Evolutionary conservation across 37 sponge, comb jelly and placozoan species (phyloP).

Genomic region (Eunapius fragilis): DNA sequence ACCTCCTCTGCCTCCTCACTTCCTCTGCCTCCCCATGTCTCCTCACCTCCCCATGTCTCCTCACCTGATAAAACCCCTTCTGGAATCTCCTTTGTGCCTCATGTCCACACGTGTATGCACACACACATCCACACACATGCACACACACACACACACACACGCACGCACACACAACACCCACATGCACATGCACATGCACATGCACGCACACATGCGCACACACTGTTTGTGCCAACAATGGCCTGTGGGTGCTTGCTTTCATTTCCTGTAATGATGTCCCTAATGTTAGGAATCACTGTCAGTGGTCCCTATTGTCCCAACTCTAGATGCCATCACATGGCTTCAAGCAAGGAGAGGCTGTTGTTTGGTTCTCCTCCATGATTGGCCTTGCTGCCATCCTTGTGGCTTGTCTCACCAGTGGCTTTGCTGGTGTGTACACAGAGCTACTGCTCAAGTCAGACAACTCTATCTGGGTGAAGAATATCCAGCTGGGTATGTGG

Average conservation of each 20-base stretch:
- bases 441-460: constrained; percentile 92
- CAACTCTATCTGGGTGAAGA: constrained; percentile 93
- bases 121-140: no score
- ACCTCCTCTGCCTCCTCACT: no score
- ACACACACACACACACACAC: background rate
- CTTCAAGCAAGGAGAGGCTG: background rate
- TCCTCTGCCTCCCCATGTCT: no score
- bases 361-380: constrained; percentile 5
- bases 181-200: no score
- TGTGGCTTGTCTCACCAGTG: constrained; percentile 86
- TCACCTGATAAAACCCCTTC: no score
- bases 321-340: constrained; percentile 7
- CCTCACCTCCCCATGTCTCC: no score
- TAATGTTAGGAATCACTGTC: background rate
- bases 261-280: background rate
- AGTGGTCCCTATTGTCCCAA: background rate
- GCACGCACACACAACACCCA: background rate
- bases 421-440: constrained; percentile 96
- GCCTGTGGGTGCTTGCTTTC: background rate
- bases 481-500: constrained; percentile 88
- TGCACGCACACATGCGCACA: no score
- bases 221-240: no score
- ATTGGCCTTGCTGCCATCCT: constrained; percentile 81
- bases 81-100: no score
- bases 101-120: no score